Percentiles rank a stretch among this genome's conserved stretches.
These are phyloP conservation scores for Heliconius hortense DNA, from an alignment of 2,888 invertebrate species.

Conservation along the genomic window DNA sequence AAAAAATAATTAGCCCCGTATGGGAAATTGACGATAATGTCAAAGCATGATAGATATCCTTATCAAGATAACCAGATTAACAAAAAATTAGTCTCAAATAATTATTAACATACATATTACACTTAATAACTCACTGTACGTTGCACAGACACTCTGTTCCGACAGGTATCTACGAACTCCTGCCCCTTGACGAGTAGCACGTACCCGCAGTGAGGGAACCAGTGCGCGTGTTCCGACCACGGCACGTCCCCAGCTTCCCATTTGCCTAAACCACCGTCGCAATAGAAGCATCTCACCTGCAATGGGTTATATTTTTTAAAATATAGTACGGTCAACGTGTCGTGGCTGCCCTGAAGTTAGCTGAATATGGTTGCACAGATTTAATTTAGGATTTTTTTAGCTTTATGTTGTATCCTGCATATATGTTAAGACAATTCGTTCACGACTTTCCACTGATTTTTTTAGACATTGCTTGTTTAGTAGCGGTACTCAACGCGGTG, in stretches of 20 bases:
- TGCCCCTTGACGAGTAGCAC: slow-evolving; percentile 90
- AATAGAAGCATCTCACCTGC: slow-evolving; percentile 95
- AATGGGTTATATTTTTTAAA: slow-evolving; percentile 4
- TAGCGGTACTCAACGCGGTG: no score
- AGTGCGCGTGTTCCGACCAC: slow-evolving; percentile 96
- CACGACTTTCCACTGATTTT: no score
- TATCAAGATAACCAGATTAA: no score
- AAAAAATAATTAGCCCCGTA: no score
- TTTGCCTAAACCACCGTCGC: slow-evolving; percentile 94
- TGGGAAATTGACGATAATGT: background rate
- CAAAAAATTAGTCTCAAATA: no score
- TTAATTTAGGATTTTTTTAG: no score
- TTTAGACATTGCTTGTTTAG: no score
- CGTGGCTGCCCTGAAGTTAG: background rate
- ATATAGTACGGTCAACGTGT: background rate
- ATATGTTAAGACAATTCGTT: no score
- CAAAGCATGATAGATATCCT: no score
- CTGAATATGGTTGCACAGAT: no score
- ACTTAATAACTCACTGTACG: slow-evolving; percentile 52
- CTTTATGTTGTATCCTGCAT: no score
- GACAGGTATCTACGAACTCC: slow-evolving; percentile 85
- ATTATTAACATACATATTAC: background rate
- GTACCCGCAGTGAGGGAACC: slow-evolving; percentile 95
- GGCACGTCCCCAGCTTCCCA: slow-evolving; percentile 96
- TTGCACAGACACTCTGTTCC: slow-evolving; percentile 50